phyloP scores from a whole-genome alignment of 2,113 vertebrate genomes.

The Paradoxurus hermaphroditus region DNA sequence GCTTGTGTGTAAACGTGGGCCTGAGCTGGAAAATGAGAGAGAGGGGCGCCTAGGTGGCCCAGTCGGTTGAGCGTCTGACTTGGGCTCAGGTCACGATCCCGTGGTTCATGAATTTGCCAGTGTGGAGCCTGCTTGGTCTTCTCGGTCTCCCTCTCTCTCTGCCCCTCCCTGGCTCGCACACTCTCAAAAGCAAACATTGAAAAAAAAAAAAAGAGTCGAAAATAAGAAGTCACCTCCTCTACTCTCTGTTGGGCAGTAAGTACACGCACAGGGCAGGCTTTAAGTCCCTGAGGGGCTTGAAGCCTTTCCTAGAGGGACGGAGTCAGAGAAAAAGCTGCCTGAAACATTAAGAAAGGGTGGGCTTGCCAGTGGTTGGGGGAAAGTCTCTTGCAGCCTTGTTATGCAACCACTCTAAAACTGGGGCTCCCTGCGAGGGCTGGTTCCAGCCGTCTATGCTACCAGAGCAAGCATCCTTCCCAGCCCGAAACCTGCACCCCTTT shows the following conservation, averaged over 20 bases:
- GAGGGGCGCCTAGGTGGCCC: not conserved
- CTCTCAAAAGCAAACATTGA: no score
- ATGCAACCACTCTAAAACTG: not conserved
- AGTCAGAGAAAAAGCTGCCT: not conserved
- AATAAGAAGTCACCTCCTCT: not conserved
- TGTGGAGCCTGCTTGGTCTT: no score
- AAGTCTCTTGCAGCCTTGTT: not conserved
- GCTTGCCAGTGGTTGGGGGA: not conserved
- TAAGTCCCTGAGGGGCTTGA: not conserved
- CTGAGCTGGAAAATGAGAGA: not conserved
- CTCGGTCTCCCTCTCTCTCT: no score
- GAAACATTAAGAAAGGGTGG: not conserved
- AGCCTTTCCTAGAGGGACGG: not conserved
- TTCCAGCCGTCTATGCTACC: constrained; percentile 53
- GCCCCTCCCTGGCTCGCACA: no score
- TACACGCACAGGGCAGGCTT: not conserved
- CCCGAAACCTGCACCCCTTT: constrained; percentile 70
- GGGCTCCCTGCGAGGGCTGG: not conserved
- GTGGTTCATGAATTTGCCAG: no score
- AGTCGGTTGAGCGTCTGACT: no score
- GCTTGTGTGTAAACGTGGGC: not conserved
- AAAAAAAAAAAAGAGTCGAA: not conserved
- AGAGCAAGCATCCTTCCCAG: constrained; percentile 21
- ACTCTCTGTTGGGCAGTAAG: not conserved
- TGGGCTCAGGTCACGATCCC: no score